Percentiles rank a stretch among this genome's conserved stretches.
Conservation (phyloP, 2,888 invertebrate species). For the Cyrtodaria siliqua region DNA sequence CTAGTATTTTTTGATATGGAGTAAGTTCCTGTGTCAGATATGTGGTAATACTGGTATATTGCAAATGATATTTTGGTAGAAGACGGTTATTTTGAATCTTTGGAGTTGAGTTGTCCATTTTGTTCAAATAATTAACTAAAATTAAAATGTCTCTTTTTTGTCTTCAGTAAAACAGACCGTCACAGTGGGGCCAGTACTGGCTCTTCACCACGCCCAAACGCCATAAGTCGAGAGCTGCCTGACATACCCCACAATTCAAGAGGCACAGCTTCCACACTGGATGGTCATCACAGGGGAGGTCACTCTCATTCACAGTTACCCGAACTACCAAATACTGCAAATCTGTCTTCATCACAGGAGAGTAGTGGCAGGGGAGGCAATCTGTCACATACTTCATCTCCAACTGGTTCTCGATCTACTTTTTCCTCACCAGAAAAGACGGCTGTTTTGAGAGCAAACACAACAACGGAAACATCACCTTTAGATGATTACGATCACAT, state of each 20-base stretch:
- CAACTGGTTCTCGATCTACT: neutral
- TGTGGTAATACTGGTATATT: no score
- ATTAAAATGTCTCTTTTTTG: no score
- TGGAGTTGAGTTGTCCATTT: no score
- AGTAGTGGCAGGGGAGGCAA: conserved; percentile 1
- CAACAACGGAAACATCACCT: conserved; percentile 4
- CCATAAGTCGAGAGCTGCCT: conserved; percentile 71
- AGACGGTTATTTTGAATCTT: no score
- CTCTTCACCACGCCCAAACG: conserved; percentile 66
- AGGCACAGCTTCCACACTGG: neutral
- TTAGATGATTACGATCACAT: conserved; percentile 77
- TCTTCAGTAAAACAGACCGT: conserved; percentile 14
- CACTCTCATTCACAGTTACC: conserved; percentile 46
- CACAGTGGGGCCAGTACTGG: conserved; percentile 70
- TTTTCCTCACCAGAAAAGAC: neutral
- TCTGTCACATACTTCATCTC: conserved; percentile 3
- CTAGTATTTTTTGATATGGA: no score
- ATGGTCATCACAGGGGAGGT: conserved; percentile 20
- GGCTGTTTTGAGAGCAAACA: neutral
- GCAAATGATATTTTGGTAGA: no score
- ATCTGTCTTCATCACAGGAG: neutral
- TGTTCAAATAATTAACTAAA: no score
- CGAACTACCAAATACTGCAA: conserved; percentile 35
- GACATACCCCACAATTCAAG: conserved; percentile 58
- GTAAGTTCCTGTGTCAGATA: no score